Evolutionary conservation across 2,888 invertebrate genomes (phyloP).

Genomic region (Xanthia togata): DNA sequence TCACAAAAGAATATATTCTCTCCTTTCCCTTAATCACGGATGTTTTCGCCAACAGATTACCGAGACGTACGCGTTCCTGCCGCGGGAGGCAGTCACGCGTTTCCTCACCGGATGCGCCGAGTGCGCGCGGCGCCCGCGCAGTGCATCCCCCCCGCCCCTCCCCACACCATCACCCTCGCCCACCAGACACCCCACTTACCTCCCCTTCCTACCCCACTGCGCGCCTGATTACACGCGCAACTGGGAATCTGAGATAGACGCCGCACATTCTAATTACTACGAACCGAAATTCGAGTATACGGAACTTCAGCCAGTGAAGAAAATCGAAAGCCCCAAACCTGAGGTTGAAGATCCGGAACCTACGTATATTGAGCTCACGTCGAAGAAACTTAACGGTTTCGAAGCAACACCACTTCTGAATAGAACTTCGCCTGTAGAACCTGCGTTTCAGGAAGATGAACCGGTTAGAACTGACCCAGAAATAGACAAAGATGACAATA

Average conservation of each 20-base stretch:
- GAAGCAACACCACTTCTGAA: slow-evolving; percentile 75
- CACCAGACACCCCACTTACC: slow-evolving; percentile 85
- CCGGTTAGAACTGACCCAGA: slow-evolving; percentile 86
- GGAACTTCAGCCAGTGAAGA: slow-evolving; percentile 85
- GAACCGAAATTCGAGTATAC: slow-evolving; percentile 87
- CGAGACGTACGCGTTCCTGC: slow-evolving; percentile 98
- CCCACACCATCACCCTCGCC: slow-evolving; percentile 88
- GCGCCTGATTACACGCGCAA: slow-evolving; percentile 87
- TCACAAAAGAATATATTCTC: slow-evolving; percentile 60
- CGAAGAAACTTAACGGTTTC: slow-evolving; percentile 82
- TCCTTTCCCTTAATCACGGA: slow-evolving; percentile 70
- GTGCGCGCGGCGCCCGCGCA: slow-evolving; percentile 95
- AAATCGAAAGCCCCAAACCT: slow-evolving; percentile 84
- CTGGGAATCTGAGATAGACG: slow-evolving; percentile 90
- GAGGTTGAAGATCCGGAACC: slow-evolving; percentile 83
- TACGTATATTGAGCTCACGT: slow-evolving; percentile 86
- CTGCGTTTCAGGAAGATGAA: slow-evolving; percentile 84
- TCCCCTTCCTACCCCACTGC: slow-evolving; percentile 85
- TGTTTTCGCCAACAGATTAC: slow-evolving; percentile 94
- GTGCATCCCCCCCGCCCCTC: slow-evolving; percentile 90
- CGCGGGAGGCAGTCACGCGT: slow-evolving; percentile 98
- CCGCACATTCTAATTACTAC: slow-evolving; percentile 86
- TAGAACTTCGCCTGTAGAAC: slow-evolving; percentile 82
- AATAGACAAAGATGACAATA: slow-evolving; percentile 87
- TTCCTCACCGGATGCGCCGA: slow-evolving; percentile 98